Conservation (phyloP, 1,140 invertebrate genomes). For the Zaprionus camerounensis region DNA sequence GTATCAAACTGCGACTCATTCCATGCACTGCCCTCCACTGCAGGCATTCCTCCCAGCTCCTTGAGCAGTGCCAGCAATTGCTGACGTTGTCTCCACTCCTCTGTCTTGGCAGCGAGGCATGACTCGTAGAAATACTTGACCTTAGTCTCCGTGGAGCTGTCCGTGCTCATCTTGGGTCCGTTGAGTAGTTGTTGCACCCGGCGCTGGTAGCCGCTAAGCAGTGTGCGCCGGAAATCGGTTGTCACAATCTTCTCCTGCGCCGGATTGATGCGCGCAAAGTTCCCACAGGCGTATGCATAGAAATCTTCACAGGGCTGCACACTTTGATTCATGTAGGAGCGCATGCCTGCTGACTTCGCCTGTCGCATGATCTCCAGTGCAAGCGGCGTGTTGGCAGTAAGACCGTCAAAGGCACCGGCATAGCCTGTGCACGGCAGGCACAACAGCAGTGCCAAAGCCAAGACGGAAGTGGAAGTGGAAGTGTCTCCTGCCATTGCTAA, state of each 20-base stretch:
- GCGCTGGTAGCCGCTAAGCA: constrained; percentile 55
- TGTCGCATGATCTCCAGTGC: constrained; percentile 84
- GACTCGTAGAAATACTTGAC: constrained; percentile 80
- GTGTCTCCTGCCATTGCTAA: constrained; percentile 33
- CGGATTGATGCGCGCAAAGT: constrained; percentile 83
- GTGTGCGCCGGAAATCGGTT: constrained; percentile 85
- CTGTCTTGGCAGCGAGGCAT: constrained; percentile 79
- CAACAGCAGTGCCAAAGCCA: constrained; percentile 77
- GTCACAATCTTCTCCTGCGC: constrained; percentile 73
- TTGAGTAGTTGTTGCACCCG: constrained; percentile 51
- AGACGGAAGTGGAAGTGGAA: constrained; percentile 36
- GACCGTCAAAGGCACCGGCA: constrained; percentile 49
- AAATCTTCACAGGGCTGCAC: constrained; percentile 91
- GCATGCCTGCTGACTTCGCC: constrained; percentile 74
- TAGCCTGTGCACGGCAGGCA: constrained; percentile 8
- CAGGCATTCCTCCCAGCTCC: constrained; percentile 91
- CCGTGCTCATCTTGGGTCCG: constrained; percentile 58
- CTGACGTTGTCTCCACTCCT: constrained; percentile 86
- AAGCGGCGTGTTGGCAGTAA: constrained; percentile 76
- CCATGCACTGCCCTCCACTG: constrained; percentile 87
- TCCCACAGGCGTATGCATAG: constrained; percentile 88
- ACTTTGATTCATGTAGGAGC: constrained; percentile 48
- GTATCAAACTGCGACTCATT: constrained; percentile 87
- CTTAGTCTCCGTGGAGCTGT: constrained; percentile 65
- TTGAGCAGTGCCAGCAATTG: constrained; percentile 86